A percentile compares a stretch with the other conserved stretches of the same genome.
Conservation (phyloP, 2,113 vertebrate genomes). For the Myodes glareolus region DNA sequence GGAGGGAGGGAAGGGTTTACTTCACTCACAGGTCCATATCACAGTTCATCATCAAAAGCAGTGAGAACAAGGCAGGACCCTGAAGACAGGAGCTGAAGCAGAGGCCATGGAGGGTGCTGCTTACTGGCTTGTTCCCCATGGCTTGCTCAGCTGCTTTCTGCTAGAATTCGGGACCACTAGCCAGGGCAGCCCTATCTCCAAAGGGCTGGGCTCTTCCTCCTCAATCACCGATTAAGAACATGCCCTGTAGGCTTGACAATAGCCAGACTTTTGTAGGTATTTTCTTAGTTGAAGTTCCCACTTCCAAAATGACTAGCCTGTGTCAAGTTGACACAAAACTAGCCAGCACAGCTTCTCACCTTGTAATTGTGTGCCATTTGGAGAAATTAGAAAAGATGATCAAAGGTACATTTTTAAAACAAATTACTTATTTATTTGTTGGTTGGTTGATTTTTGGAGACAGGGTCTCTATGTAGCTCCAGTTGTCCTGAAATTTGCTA, state of each 20-base stretch:
- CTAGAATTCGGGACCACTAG: neutral
- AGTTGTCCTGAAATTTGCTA: neutral
- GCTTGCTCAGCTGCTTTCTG: neutral
- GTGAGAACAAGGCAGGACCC: neutral
- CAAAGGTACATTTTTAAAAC: neutral
- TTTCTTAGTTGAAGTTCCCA: neutral
- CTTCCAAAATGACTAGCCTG: neutral
- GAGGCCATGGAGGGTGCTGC: neutral
- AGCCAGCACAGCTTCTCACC: neutral
- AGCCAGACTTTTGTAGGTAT: neutral
- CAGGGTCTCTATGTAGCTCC: neutral
- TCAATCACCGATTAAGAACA: neutral
- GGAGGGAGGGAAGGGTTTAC: neutral
- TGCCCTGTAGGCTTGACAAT: neutral
- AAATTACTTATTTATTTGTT: neutral
- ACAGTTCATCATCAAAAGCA: neutral
- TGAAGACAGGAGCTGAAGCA: neutral
- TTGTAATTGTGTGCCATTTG: neutral
- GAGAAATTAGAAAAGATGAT: conserved; percentile 36
- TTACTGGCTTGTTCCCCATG: neutral
- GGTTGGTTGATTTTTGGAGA: neutral
- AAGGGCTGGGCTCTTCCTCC: neutral
- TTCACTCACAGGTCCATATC: neutral
- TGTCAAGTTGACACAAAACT: neutral
- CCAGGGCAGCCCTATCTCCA: neutral